A percentile compares a stretch with the other conserved stretches of the same genome.
Conservation (phyloP, 2,113 vertebrate species). For the Forbesichthys papilliferus region DNA sequence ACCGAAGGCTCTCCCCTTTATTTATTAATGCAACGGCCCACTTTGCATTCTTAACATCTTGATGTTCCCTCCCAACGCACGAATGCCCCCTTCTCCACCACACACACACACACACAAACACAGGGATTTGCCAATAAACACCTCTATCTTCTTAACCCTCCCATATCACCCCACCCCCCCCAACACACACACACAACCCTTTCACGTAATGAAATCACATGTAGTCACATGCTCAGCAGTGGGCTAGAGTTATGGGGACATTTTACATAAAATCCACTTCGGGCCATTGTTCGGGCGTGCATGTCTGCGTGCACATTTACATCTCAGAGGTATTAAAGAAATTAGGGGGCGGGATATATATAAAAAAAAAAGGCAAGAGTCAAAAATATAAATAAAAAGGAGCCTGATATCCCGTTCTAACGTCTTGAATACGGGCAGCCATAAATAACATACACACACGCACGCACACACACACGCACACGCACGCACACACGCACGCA, state of each 20-base stretch:
- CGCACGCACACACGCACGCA: neutral
- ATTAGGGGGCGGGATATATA: conserved; percentile 69
- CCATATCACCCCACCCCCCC: neutral
- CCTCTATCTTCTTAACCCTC: neutral
- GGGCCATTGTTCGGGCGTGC: conserved; percentile 65
- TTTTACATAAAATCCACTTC: conserved; percentile 84
- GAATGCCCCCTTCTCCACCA: conserved; percentile 35
- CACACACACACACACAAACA: conserved; percentile 27
- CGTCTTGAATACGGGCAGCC: conserved; percentile 73
- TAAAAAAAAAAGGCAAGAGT: conserved; percentile 12
- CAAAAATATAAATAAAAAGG: conserved; percentile 40
- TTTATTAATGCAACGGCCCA: conserved; percentile 70
- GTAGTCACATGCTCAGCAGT: conserved; percentile 67
- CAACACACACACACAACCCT: conserved; percentile 72
- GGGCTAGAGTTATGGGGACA: conserved; percentile 72
- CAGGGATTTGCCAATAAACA: neutral
- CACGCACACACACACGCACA: conserved; percentile 7
- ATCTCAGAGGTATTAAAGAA: conserved; percentile 86
- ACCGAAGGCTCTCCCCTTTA: conserved; percentile 58
- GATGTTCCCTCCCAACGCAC: conserved; percentile 46
- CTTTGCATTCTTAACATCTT: conserved; percentile 63
- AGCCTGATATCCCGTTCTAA: conserved; percentile 68
- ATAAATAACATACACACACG: conserved; percentile 79
- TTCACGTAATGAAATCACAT: conserved; percentile 83
- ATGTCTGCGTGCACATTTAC: conserved; percentile 77